Evolutionary conservation across 2,888 invertebrate genomes (phyloP), one percentile per base, ranked within the genome.

Genomic region (Bellardia bayeri): DNA sequence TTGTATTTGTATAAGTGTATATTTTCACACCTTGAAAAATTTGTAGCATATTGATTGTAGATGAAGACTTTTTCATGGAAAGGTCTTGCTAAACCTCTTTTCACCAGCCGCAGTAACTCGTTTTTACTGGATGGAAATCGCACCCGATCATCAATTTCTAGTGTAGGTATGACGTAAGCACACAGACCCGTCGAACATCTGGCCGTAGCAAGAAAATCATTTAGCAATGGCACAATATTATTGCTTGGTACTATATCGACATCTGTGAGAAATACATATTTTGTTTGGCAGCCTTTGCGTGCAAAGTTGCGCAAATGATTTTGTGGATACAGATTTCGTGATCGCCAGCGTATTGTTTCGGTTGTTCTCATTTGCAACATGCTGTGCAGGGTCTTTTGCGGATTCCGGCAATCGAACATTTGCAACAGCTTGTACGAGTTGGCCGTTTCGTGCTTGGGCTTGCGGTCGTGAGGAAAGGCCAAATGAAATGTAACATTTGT

Each of bases 21-120:
- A 63, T 81, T 33, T 82, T 82, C 87, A 37, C 69, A 97, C 97
- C 96, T 96, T 54, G 97, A 95, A 93, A 98, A 98, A 94, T 98
- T 98, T 0, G 98, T 98, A 7, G 98, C 98, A 91, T 96, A 98
- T 93, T 98, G 98, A 93, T 98, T 98, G 93, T 97, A 97, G 90
- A 98, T 97, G 93, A 98, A 98, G 86, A 98, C 97, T 94, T 97
- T 97, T 91, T 97, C 96, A 93, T 98, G 98, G 92, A 98, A 98
- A 0, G 98, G 98, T 92, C 98, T 95, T 0, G 98, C 98, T 71
- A 97, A 94, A 75, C 97, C 97, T 91, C 97, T 97, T 90, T 95
- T 96, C 1, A 97, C 96, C 87, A 98, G 94, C 79, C 97, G 94
- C 76, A 98, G 94, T 83, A 98, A 94, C 90, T 97, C 97, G 30